These are phyloP conservation scores for Slavum lentiscoides DNA, from an alignment of 2,888 invertebrate species.

Conservation along the genomic window DNA sequence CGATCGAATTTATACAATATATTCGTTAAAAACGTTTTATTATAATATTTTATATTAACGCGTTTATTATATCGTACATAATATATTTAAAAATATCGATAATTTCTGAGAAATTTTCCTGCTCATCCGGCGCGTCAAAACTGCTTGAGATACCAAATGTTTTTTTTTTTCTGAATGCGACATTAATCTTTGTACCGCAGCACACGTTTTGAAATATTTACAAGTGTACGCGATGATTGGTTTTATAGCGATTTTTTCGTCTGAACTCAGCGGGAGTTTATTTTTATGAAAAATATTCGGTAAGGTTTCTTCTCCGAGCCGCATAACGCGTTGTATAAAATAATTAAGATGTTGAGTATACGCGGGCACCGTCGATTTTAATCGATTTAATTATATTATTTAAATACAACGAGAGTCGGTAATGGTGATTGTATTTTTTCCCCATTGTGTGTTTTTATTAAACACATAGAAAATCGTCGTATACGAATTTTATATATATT, in stretches of 20 bases:
- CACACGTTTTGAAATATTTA: too few species aligned
- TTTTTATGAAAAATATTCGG: too few species aligned
- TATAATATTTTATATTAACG: slow-evolving; percentile 13
- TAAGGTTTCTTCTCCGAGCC: slow-evolving; percentile 4
- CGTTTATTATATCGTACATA: not conserved
- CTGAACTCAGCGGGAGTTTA: too few species aligned
- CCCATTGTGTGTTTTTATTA: not conserved
- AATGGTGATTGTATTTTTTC: not conserved
- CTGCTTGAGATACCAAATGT: not conserved
- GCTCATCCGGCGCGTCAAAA: not conserved
- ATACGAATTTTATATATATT: too few species aligned
- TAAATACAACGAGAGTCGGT: not conserved
- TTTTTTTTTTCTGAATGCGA: not conserved
- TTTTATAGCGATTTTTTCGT: too few species aligned
- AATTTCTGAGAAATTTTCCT: not conserved
- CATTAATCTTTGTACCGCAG: too few species aligned
- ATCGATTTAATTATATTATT: slow-evolving; percentile 15
- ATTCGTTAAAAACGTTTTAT: slow-evolving; percentile 34
- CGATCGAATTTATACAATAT: not conserved
- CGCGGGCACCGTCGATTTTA: not conserved
- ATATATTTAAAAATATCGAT: slow-evolving; percentile 18
- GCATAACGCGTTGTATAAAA: not conserved
- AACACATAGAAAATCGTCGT: not conserved
- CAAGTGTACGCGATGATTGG: too few species aligned
- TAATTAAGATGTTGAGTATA: not conserved